phyloP scores from a whole-genome alignment of 2,888 invertebrate species.

The Allolobophora icterica region DNA sequence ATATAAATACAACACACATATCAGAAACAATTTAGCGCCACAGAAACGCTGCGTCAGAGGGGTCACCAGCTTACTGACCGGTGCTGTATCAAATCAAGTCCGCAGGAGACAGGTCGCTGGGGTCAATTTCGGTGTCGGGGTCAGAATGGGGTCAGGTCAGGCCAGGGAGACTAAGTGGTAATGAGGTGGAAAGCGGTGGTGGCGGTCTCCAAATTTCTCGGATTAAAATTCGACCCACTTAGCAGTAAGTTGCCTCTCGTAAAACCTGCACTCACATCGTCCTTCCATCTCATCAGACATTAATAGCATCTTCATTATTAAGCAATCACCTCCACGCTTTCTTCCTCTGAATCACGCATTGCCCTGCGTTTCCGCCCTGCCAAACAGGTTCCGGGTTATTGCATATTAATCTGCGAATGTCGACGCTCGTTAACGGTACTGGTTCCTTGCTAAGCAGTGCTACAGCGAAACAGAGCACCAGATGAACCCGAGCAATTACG shows the following conservation, averaged over 20 bases:
- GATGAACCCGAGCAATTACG: background rate
- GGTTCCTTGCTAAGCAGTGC: background rate
- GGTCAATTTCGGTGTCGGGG: too few species aligned
- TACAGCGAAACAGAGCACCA: background rate
- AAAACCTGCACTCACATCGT: background rate
- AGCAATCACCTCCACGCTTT: background rate
- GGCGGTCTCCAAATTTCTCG: background rate
- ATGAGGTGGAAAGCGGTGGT: too few species aligned
- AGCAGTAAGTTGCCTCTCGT: background rate
- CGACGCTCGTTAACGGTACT: background rate
- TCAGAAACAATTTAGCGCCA: too few species aligned
- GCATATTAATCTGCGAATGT: constrained; percentile 8
- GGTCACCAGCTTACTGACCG: too few species aligned
- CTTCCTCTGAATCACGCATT: background rate
- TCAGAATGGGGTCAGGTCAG: too few species aligned
- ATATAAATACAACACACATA: too few species aligned
- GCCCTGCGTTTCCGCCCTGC: background rate
- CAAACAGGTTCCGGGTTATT: background rate
- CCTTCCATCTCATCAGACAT: background rate
- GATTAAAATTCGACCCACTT: background rate
- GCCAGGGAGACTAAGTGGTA: too few species aligned
- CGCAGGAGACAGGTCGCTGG: too few species aligned
- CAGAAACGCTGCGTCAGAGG: too few species aligned
- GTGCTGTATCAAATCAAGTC: too few species aligned
- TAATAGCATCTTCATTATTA: background rate